Base-by-base conservation (phyloP, 1,140 invertebrate species). In the Scylla paramamosain region DNA sequence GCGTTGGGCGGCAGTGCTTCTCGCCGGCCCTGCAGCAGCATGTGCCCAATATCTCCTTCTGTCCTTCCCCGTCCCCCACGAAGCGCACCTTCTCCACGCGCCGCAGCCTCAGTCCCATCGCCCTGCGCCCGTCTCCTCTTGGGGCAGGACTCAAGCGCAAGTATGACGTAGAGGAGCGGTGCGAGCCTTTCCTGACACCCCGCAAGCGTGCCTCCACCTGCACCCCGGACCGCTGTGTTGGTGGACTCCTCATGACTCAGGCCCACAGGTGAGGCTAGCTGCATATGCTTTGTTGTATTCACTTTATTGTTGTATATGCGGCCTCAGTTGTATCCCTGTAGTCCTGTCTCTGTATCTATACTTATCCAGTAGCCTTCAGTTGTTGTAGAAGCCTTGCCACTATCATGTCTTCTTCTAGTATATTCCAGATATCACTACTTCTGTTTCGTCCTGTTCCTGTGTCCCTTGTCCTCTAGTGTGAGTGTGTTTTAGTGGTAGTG, bases 51-150 rank as follows among this genome's bases (percentile, higher is more conserved):
- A 97, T 97, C 91, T 98, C 97, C 96, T 97, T 98, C 86, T 98
- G 98, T 7, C 98, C 98, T 52, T 97, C 97, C 93, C 97, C 97
- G 25, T 99, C 98, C 96, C 98, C 98, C 3, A 98, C 98, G 10
- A 97, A 98, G 94, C 98, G 98, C 96, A 97, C 98, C 28, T 98
- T 98, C 97, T 98, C 98, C 93, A 98, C 98, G 14, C 87, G 96
- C 46, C 97, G 98, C 52, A 98, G 98, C 96, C 97, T 98, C 95
- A 98, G 98, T 96, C 98, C 98, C 12, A 99, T 99, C 96, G 97
- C 98, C 16, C 98, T 99, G 97, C 97, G 98, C 32, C 98, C 98
- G 14, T 98, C 98, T 77, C 97, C 97, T 52, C 97, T 98, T 96
- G 98, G 98, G 14, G 97, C 98, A 10, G 97, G 94, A 32, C 82